Evolutionary conservation across 2,888 invertebrate genomes (phyloP).

Genomic region (Lordiphosa fenestrarum): DNA sequence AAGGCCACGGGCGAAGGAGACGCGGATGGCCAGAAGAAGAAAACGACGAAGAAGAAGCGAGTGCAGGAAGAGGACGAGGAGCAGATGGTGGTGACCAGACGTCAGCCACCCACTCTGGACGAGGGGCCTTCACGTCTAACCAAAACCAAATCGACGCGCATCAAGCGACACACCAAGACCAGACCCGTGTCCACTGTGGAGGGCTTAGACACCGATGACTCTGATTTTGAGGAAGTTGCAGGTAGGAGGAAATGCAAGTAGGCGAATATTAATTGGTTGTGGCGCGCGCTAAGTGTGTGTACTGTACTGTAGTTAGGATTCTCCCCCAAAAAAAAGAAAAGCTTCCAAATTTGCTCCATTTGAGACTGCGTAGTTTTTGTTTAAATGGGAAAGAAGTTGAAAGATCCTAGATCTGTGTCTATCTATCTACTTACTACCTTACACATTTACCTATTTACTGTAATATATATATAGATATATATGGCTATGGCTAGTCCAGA

Average conservation of each 20-base stretch:
- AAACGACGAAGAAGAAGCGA: constrained; percentile 14
- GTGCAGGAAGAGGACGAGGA: constrained; percentile 2
- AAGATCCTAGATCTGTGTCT: constrained; percentile 13
- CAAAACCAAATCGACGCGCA: constrained; percentile 74
- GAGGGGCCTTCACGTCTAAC: constrained; percentile 62
- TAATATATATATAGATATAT: neutral
- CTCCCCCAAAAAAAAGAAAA: constrained; percentile 31
- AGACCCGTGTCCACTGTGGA: constrained; percentile 71
- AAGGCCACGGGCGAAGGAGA: constrained; percentile 60
- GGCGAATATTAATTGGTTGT: constrained; percentile 57
- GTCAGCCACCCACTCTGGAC: constrained; percentile 49
- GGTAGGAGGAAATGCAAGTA: constrained; percentile 81
- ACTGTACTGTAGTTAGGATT: constrained; percentile 41
- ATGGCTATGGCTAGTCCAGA: constrained; percentile 4
- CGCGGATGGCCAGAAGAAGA: constrained; percentile 25
- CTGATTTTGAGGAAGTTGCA: constrained; percentile 89
- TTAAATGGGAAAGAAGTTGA: constrained; percentile 32
- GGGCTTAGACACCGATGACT: constrained; percentile 80
- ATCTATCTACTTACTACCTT: neutral
- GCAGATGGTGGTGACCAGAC: neutral
- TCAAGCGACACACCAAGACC: constrained; percentile 76
- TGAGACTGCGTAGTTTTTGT: constrained; percentile 70
- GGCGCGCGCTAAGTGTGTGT: constrained; percentile 26
- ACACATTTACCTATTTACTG: neutral
- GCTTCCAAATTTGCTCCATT: constrained; percentile 70